phyloP scores from a whole-genome alignment of 1,140 invertebrate genomes.

The Bombus sibiricus region DNA sequence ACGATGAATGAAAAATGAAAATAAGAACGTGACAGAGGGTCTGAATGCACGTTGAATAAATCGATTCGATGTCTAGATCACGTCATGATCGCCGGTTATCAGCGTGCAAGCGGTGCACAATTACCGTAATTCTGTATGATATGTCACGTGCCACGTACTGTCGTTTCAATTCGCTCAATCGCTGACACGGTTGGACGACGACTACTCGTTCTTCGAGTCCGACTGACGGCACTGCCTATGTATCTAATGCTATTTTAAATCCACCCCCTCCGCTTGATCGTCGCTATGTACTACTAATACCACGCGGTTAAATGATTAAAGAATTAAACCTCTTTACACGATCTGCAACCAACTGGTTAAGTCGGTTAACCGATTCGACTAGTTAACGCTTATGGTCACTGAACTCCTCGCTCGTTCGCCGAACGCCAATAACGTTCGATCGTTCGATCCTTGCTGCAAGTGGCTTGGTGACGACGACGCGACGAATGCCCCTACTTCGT shows the following conservation, averaged over 20 bases:
- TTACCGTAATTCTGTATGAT: conserved; percentile 63
- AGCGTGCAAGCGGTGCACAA: conserved; percentile 32
- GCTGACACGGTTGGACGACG: conserved; percentile 34
- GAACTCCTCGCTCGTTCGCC: conserved; percentile 8
- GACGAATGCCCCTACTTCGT: not conserved
- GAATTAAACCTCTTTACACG: conserved; percentile 17
- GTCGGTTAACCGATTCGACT: conserved; percentile 20
- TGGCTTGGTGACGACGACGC: not conserved
- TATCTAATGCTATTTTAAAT: conserved; percentile 54
- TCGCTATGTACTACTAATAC: conserved; percentile 13
- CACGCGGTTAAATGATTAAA: conserved; percentile 38
- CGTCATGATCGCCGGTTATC: conserved; percentile 30
- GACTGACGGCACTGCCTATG: conserved; percentile 36
- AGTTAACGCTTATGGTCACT: conserved; percentile 17
- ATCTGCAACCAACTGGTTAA: not conserved
- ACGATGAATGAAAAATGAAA: not conserved
- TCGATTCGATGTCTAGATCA: conserved; percentile 12
- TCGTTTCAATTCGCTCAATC: conserved; percentile 46
- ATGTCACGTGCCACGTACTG: conserved; percentile 58
- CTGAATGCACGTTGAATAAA: not conserved
- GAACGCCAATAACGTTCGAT: not conserved
- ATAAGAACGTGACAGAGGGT: not conserved
- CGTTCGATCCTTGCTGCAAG: not conserved
- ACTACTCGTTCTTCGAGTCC: conserved; percentile 47
- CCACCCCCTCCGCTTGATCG: conserved; percentile 28